A percentile compares a stretch with the other conserved stretches of the same genome.
Conservation (phyloP, 2,113 vertebrate genomes). For the Ptychochromis oligacanthus region DNA sequence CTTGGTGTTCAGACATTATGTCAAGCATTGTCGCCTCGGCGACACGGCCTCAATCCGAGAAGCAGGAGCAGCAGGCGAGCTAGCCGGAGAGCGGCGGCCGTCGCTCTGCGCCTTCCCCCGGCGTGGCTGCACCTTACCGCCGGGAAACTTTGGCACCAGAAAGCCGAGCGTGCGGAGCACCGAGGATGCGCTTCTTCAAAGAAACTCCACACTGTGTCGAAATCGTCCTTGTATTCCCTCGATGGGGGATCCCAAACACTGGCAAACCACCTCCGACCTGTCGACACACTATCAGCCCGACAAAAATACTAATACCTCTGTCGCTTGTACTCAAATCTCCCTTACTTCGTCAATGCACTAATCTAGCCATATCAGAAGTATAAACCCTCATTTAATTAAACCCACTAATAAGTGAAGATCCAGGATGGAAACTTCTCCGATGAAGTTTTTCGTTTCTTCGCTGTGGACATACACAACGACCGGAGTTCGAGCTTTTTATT, state of each 20-base stretch:
- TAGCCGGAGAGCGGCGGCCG: slow-evolving; percentile 72
- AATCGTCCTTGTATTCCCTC: not conserved
- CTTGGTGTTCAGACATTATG: slow-evolving; percentile 88
- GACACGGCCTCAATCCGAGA: slow-evolving; percentile 68
- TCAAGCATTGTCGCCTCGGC: slow-evolving; percentile 84
- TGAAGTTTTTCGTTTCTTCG: slow-evolving; percentile 64
- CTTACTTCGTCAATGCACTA: slow-evolving; percentile 46
- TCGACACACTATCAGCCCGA: slow-evolving; percentile 52
- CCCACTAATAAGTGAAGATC: not conserved
- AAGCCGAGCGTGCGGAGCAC: slow-evolving; percentile 13
- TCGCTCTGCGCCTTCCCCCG: slow-evolving; percentile 71
- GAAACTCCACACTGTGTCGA: not conserved
- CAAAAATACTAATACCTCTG: slow-evolving; percentile 67
- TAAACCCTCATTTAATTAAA: not conserved
- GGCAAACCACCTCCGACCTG: slow-evolving; percentile 26
- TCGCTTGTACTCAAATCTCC: slow-evolving; percentile 34
- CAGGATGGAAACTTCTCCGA: slow-evolving; percentile 37
- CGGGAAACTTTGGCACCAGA: slow-evolving; percentile 48
- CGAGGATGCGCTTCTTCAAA: not conserved
- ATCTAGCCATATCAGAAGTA: slow-evolving; percentile 31
- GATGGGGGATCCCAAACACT: not conserved
- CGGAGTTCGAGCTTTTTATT: slow-evolving; percentile 77
- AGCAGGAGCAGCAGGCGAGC: slow-evolving; percentile 65
- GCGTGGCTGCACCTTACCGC: slow-evolving; percentile 66
- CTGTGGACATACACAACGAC: slow-evolving; percentile 52